A percentile compares a stretch with the other conserved stretches of the same genome.
These are phyloP conservation scores for Canis aureus DNA, from an alignment of 2,113 vertebrate genomes.

Conservation along the genomic window DNA sequence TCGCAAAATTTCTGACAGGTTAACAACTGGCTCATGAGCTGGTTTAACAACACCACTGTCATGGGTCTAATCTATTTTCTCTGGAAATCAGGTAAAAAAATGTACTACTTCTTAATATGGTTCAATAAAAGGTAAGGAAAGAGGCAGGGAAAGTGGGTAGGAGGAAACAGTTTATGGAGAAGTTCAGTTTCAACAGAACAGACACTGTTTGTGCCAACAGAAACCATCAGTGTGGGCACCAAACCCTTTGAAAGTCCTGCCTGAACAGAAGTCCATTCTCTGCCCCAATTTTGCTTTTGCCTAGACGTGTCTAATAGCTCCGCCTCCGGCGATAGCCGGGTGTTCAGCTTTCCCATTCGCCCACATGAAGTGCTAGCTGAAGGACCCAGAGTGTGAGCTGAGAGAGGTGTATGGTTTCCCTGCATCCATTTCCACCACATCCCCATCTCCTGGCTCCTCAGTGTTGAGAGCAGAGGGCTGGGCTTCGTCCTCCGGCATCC, in stretches of 20 bases:
- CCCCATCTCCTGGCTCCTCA: neutral
- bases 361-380: neutral
- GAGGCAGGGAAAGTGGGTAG: neutral
- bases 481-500: no score
- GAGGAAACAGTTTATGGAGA: neutral
- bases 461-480: neutral
- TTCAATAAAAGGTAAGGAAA: neutral
- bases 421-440: no score
- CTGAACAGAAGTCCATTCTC: conserved; percentile 66
- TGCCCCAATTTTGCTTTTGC: conserved; percentile 67
- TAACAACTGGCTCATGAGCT: neutral
- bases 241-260: conserved; percentile 72
- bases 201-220: conserved; percentile 73
- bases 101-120: neutral
- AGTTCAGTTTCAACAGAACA: conserved; percentile 56
- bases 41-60: neutral
- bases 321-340: conserved; percentile 45
- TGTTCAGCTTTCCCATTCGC: neutral
- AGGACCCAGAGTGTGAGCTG: neutral
- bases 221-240: conserved; percentile 71
- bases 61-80: conserved; percentile 38
- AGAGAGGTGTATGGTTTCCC: neutral
- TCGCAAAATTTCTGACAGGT: conserved; percentile 50
- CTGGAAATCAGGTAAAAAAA: neutral
- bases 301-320: conserved; percentile 68